Evolutionary conservation across 2,113 vertebrate genomes (phyloP), one percentile per base, ranked within the genome.

Genomic region (Scopus umbretta): DNA sequence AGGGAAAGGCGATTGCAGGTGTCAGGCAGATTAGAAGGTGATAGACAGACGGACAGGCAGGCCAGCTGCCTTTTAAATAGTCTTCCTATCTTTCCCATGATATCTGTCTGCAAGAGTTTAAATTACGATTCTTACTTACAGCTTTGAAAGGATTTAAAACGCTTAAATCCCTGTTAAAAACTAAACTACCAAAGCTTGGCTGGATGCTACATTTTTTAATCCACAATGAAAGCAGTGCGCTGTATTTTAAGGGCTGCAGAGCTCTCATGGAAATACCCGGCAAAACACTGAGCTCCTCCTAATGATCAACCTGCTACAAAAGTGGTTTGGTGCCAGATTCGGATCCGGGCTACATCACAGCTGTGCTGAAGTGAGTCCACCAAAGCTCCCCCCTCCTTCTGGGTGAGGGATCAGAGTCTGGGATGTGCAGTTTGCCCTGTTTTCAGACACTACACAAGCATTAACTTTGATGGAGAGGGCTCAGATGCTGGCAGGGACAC

Each of bases 111-210:
- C 27, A 21, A 45, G 70, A 53, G 53, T 86, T 91, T 72, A 90
- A 90, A 85, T 88, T 45, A 50, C 38, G 78, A 79, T 66, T 90
- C 71, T 93, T 85, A 52, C 89, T 95, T 90, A 73, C 30, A 86
- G 71, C 81, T 90, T 68, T 68, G 66, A 79, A 92, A 73, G 79
- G 91, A 96, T 96, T 92, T 83, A 7, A 94, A 96, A 88, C 30
- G 70, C 74, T 87, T 75, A 85, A 95, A 86, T 80, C 81, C 78
- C 42, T 88, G 30, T 90, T 83, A 92, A 93, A 94, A 76, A 58
- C 66, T 73, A 49, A 94, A 72, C 61, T 59, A 87, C 56, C 81
- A 86, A 91, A 82, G 71, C 92, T 68, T 80, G 70, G 38, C 92
- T 62, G 49, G 40, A 66, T 18, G 7, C 30, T 56, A n/a, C 49